Evolutionary conservation across 2,888 invertebrate genomes (phyloP).

Genomic region (Yponomeuta evonymella): DNA sequence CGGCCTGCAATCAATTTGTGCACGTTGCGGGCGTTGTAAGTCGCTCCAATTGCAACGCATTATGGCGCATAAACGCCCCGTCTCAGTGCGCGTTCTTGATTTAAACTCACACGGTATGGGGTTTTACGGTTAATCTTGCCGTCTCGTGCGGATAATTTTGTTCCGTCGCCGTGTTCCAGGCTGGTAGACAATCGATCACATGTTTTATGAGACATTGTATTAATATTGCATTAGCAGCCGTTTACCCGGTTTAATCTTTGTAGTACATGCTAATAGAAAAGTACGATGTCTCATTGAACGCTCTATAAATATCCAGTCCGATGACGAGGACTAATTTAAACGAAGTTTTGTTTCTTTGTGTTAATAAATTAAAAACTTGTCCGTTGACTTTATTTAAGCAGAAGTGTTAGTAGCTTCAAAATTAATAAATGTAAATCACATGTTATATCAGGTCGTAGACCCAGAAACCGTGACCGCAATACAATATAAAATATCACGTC

Average conservation of each 20-base stretch:
- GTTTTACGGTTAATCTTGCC: conserved; percentile 35
- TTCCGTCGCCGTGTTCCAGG: conserved; percentile 20
- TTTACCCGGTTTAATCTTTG: not conserved
- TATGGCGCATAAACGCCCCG: conserved; percentile 49
- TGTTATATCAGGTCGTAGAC: conserved; percentile 6
- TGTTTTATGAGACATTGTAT: conserved; percentile 11
- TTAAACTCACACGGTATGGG: conserved; percentile 49
- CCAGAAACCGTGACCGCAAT: conserved; percentile 27
- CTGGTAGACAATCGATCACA: conserved; percentile 14
- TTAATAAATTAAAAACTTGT: not conserved
- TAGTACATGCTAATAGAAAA: not conserved
- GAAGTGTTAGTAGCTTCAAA: not conserved
- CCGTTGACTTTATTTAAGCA: not conserved
- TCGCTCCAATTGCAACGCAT: conserved; percentile 58
- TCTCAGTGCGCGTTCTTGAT: conserved; percentile 41
- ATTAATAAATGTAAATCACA: not conserved
- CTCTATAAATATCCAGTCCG: not conserved
- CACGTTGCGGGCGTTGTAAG: conserved; percentile 47
- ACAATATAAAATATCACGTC: conserved; percentile 24
- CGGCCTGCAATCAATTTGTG: conserved; percentile 65
- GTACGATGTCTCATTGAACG: not conserved
- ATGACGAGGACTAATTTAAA: not conserved
- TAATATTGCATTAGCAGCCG: conserved; percentile 10
- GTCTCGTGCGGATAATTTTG: conserved; percentile 29
- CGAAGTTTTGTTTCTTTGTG: not conserved